Conservation (phyloP, 2,113 vertebrate genomes). For the Helogale parvula region DNA sequence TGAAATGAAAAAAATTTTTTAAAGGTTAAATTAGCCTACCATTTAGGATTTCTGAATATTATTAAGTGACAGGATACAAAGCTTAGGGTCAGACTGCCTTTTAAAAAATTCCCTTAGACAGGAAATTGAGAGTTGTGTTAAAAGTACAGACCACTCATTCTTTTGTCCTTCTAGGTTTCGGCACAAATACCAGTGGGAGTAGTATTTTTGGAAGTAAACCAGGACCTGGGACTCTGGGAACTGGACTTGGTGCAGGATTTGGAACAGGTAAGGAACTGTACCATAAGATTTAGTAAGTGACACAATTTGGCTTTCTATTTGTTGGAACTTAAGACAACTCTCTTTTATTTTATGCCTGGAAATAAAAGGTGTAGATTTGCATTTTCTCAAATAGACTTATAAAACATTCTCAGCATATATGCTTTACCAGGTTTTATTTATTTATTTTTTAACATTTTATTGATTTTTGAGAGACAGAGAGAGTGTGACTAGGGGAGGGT, state of each 20-base stretch:
- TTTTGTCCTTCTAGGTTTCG: constrained; percentile 89
- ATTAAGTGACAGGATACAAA: constrained; percentile 10
- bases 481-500: too few relatives aligned
- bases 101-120: constrained; percentile 44
- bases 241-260: constrained; percentile 92
- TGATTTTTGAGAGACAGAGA: too few relatives aligned
- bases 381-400: constrained; percentile 27
- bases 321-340: background rate
- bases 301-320: background rate
- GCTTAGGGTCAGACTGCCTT: background rate
- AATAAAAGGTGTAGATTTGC: background rate
- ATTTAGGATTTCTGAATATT: constrained; percentile 34
- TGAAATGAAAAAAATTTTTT: background rate
- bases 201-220: constrained; percentile 95
- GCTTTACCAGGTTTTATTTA: background rate
- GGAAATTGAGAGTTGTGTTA: background rate
- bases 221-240: constrained; percentile 90
- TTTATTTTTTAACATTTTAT: too few relatives aligned
- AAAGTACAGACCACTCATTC: background rate
- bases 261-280: constrained; percentile 89
- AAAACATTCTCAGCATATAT: background rate
- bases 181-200: constrained; percentile 88
- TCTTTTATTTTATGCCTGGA: background rate
- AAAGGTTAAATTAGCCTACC: background rate
- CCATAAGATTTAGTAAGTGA: background rate